Evolutionary conservation across 2,113 vertebrate species (phyloP).

Genomic region (Ctenomys sociabilis): DNA sequence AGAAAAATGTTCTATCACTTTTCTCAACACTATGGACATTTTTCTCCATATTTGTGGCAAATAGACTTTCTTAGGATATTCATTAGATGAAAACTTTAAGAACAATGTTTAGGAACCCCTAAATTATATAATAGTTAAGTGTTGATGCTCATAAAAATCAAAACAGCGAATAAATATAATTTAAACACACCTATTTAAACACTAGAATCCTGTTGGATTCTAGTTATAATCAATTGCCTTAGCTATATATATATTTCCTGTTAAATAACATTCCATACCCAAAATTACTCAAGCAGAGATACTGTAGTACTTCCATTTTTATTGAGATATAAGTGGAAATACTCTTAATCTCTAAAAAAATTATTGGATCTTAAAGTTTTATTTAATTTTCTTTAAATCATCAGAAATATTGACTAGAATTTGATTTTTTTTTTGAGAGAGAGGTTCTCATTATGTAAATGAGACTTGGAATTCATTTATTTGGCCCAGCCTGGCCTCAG

Average conservation of each 20-base stretch:
- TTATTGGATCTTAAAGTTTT: conserved; percentile 4
- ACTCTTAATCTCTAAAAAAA: not conserved
- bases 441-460: no score
- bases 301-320: conserved; percentile 12
- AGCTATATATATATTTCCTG: not conserved
- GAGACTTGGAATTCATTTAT: no score
- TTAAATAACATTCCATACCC: conserved; percentile 32
- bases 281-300: conserved; percentile 28
- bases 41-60: conserved; percentile 14
- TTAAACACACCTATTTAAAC: conserved; percentile 4
- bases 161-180: conserved; percentile 32
- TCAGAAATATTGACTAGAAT: conserved; percentile 22
- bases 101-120: conserved; percentile 22
- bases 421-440: conserved; percentile 4
- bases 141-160: conserved; percentile 37
- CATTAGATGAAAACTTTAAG: not conserved
- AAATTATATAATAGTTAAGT: conserved; percentile 12
- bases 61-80: not conserved
- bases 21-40: not conserved
- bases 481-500: not conserved
- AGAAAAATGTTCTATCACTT: not conserved
- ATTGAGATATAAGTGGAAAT: conserved; percentile 23
- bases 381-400: conserved; percentile 57
- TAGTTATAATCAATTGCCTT: conserved; percentile 23
- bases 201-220: not conserved